Evolutionary conservation across 2,888 invertebrate species (phyloP).

Genomic region (Tethea ocularis): DNA sequence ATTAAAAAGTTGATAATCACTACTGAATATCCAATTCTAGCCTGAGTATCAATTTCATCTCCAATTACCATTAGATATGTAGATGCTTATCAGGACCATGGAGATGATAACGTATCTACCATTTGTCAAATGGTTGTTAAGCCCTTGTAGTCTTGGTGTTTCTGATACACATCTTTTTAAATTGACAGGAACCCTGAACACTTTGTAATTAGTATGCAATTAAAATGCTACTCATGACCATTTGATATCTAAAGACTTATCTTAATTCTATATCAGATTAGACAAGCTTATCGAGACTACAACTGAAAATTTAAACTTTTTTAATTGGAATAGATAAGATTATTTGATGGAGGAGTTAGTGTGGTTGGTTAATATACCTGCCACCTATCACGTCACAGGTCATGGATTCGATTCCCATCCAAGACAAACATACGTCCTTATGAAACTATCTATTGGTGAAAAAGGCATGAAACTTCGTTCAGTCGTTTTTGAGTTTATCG

Average conservation of each 20-base stretch:
- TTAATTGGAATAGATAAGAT: not conserved
- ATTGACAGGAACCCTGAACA: too few species aligned
- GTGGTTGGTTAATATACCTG: too few species aligned
- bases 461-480: too few species aligned
- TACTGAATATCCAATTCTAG: not conserved
- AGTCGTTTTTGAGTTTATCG: too few species aligned
- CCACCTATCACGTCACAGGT: too few species aligned
- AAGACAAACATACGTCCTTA: too few species aligned
- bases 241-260: not conserved
- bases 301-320: not conserved
- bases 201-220: not conserved
- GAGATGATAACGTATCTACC: not conserved
- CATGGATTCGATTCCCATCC: too few species aligned
- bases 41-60: constrained; percentile 2
- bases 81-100: not conserved
- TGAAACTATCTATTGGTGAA: too few species aligned
- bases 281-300: not conserved
- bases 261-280: not conserved
- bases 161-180: not conserved
- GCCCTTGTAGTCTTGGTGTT: not conserved
- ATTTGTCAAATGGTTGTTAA: constrained; percentile 1
- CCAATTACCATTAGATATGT: constrained; percentile 3
- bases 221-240: not conserved
- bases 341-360: too few species aligned
- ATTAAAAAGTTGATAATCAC: constrained; percentile 1